Evolutionary conservation across 2,797 vertebrate genomes (phyloP).

Genomic region (Naso thynnoides): DNA sequence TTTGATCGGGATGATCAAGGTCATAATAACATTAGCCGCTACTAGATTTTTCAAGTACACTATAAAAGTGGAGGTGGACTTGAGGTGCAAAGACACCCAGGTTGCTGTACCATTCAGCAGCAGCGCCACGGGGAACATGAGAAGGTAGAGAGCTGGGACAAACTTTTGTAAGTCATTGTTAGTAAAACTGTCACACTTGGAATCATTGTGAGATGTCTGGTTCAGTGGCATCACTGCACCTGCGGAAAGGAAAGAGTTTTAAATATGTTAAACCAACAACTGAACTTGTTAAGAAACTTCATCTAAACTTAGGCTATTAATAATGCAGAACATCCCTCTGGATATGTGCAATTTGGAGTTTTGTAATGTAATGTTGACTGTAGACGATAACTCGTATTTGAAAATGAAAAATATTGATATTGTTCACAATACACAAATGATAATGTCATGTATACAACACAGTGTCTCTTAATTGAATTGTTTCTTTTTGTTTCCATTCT

Average conservation of each 20-base stretch:
- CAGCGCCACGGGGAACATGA: conserved; percentile 87
- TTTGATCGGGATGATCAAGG: conserved; percentile 85
- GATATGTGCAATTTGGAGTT: background rate
- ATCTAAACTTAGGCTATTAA: background rate
- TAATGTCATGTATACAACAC: no score
- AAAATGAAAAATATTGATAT: background rate
- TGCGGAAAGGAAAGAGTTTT: conserved; percentile 22
- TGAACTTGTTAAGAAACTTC: background rate
- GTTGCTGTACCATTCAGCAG: conserved; percentile 88
- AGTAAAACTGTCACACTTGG: background rate
- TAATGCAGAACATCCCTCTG: background rate
- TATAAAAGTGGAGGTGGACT: conserved; percentile 89
- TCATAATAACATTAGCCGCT: conserved; percentile 90
- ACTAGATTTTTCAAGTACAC: conserved; percentile 93
- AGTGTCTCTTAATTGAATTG: background rate
- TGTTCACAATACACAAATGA: no score
- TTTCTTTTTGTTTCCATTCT: background rate
- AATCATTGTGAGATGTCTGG: conserved; percentile 2
- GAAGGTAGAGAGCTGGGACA: conserved; percentile 78
- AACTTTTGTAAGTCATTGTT: conserved; percentile 4
- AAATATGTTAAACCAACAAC: background rate
- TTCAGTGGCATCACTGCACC: conserved; percentile 32
- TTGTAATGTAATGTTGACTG: no score
- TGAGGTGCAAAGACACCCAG: conserved; percentile 92
- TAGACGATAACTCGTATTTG: no score